Evolutionary conservation across 1,140 invertebrate species (phyloP), one percentile per base, ranked within the genome.

Genomic region (Trachymyrmex cornetzi): DNA sequence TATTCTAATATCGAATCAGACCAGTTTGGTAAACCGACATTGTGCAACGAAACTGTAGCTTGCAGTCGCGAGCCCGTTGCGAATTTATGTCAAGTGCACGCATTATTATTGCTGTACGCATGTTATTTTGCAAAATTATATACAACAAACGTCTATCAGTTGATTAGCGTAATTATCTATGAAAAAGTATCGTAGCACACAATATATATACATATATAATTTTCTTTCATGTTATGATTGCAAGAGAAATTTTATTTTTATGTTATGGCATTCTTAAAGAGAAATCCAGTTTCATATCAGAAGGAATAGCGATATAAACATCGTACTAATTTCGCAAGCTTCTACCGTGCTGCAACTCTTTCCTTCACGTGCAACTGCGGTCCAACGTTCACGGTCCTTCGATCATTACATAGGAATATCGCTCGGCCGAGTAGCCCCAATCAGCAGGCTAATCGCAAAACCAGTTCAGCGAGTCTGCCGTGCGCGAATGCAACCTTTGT

Each of bases 1-100:
- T 77, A 72, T 74, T 85, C 87, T 90, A 88, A 90, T 90, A 77
- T 91, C 59, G 55, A 84, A 75, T 75, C 69, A 75, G 30, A 57
- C 50, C 53, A n/a, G 19, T 66, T 12, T 61, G 59, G 38, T 79
- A 66, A 74, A 74, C 24, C 24, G 69, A 61, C 38, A 30, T n/a
- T 69, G 19, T 44, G 69, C 55, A 75, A 61, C 80, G 38, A 38
- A 57, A 24, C 34, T 57, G 38, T 74, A 61, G 80, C 55, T 82
- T 19, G 53, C 80, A 72, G 38, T 38, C 55, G 9, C 69, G 55
- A 50, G 57, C 38, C 38, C 34, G 67, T 74, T 74, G 55, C 55
- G 69, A 84, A 84, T 84, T 74, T 61, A 84, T 74, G 80, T 61
- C 80, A 75, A 44, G 38, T 30, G 69, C 55, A 75, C 27, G 24